Base-by-base conservation (phyloP, 2,113 vertebrate species). In the Circaetus cinerascens region DNA sequence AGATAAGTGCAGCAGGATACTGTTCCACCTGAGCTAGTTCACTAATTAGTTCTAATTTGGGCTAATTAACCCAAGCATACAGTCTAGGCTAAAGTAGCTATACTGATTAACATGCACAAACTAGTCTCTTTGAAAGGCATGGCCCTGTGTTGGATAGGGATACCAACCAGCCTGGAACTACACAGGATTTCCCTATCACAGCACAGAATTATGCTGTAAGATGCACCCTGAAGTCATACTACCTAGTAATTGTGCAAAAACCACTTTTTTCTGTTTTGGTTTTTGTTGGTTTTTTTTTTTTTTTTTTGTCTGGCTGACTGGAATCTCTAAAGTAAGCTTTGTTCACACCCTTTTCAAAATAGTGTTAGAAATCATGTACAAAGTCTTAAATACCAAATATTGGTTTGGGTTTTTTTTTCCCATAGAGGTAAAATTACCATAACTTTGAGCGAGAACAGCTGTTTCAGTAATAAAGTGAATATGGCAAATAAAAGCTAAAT, bases 11-110 rank as follows among this genome's bases (percentile, higher is more conserved):
- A 96, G 87, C 48, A 87, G 68, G 69, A 90, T 81, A 88, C 30
- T 53, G 74, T 93, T 96, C 81, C 74, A 90, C 66, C 53, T 95
- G 73, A 93, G 48, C 23, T 87, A 79, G 16, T 38, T 94, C 81
- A 64, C 40, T 96, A 93, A 94, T 96, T 94, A 88, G 46, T 50
- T 85, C 25, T 76, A 88, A 96, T 96, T 87, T 85, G 34, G 34
- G 56, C 74, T 96, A 94, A 96, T 94, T 96, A 93, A 90, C 62
- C 22, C 27, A 64, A 76, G 40, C 19, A 56, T 29, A 68, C 25
- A 72, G 50, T 18, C 66, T 78, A 53, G 30, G 48, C 21, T 92
- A 86, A 83, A 55, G 77, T 66, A 74, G 38, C 41, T 81, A 25
- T 53, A 76, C 11, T 57, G 69, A 46, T 9, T 75, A 3, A 5